Evolutionary conservation across 2,113 vertebrate species (phyloP), one percentile per base, ranked within the genome.

Genomic region (zebrafish (Danio rerio)): DNA sequence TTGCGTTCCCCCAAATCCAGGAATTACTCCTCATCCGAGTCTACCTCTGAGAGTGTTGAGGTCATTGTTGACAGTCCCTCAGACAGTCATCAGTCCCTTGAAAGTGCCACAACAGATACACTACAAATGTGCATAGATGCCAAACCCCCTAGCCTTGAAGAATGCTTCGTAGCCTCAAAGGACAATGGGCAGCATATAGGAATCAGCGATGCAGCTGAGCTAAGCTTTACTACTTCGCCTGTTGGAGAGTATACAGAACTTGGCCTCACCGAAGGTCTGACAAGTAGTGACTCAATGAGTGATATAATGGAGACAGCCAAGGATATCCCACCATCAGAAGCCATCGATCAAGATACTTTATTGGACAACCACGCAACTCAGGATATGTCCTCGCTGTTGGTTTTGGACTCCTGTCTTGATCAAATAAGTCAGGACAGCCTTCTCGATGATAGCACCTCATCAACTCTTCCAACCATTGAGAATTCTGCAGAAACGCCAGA

Each of bases 381-480:
- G 10, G 85, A 84, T 5, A 82, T 87, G 76, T 89, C 91, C 11
- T 89, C 84, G 12, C 68, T 80, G 62, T 58, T 94, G 86, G 84
- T 90, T 7, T 95, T 95, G 1, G 91, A 93, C 50, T 90, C 94
- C 2, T 94, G 93, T 83, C 93, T 95, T 5, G 96, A 98, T 83
- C 95, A 95, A 59, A 89, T 94, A 68, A 98, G 96, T 85, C 96
- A 97, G 83, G 96, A 98, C 84, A 97, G 96, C 85, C 93, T 98
- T 65, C 85, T 98, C 62, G 96, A 97, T 58, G 96, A 97, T 85
- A 96, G 94, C 52, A 86, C 94, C 21, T 96, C 93, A 20, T 91
- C 92, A 12, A 92, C 94, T 72, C 3, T 92, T 47, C 93, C 93
- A 2, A 88, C 92, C 20, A 85, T 88, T 0, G 96, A 95, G 9